Percentiles rank a stretch among this genome's conserved stretches.
Evolutionary conservation across 1,140 invertebrate genomes (phyloP).

Genomic region (silkworm (Bombyx mori)): ASM3026992v2 NC_085110.1:14285001-14285500

Average conservation of each 20-base stretch:
- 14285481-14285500: conserved; percentile 30
- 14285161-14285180: conserved; percentile 12
- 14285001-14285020: no score
- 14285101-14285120: no score
- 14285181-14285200: conserved; percentile 52
- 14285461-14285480: conserved; percentile 42
- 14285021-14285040: no score
- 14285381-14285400: conserved; percentile 20
- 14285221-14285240: conserved; percentile 18
- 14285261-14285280: conserved; percentile 36
- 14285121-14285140: no score
- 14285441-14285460: conserved; percentile 66
- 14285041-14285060: no score
- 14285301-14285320: conserved; percentile 60
- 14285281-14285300: conserved; percentile 45
- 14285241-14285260: conserved; percentile 12
- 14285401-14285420: conserved; percentile 64
- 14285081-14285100: no score
- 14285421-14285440: conserved; percentile 62
- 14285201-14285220: conserved; percentile 20
- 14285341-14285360: conserved; percentile 69
- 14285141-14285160: no score
- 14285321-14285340: conserved; percentile 66
- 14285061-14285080: no score
- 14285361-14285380: conserved; percentile 46